Evolutionary conservation across 2,113 vertebrate species (phyloP).

Genomic region (Psittacula cyanocephala): DNA sequence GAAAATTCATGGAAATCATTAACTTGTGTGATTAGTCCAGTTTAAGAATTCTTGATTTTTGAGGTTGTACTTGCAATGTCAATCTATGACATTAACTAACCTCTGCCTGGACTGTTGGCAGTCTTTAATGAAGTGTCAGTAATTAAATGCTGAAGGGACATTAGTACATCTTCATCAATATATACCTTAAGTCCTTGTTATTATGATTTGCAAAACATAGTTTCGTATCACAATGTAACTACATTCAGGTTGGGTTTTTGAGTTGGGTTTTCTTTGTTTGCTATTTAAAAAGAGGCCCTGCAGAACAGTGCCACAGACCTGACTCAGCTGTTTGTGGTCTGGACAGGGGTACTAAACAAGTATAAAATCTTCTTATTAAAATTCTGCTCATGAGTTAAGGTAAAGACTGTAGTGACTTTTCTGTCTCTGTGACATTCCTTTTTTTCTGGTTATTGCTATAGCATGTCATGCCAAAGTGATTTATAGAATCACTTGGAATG

Average conservation of each 20-base stretch:
- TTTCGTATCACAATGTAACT: not conserved
- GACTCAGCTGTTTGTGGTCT: not conserved
- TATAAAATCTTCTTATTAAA: not conserved
- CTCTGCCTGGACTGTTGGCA: not conserved
- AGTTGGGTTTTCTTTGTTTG: not conserved
- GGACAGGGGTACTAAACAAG: not conserved
- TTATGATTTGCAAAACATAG: not conserved
- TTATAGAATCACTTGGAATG: not conserved
- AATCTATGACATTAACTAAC: not conserved
- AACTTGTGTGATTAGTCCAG: not conserved
- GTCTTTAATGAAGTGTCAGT: not conserved
- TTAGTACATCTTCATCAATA: not conserved
- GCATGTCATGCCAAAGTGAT: not conserved
- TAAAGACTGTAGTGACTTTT: constrained; percentile 1
- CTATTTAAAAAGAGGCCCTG: not conserved
- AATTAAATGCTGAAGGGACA: not conserved
- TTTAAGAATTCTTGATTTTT: not conserved
- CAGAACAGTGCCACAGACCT: not conserved
- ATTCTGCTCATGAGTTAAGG: not conserved
- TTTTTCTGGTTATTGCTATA: constrained; percentile 16
- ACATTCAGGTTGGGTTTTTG: not conserved
- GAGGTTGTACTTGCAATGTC: not conserved
- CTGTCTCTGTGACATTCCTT: not conserved
- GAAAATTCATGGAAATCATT: not conserved
- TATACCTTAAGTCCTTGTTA: not conserved